Evolutionary conservation across 37 sponge, comb jelly and placozoan genomes (phyloP), one percentile per base, ranked within the genome.

Genomic region (Halisarca cf. caerulea): DNA sequence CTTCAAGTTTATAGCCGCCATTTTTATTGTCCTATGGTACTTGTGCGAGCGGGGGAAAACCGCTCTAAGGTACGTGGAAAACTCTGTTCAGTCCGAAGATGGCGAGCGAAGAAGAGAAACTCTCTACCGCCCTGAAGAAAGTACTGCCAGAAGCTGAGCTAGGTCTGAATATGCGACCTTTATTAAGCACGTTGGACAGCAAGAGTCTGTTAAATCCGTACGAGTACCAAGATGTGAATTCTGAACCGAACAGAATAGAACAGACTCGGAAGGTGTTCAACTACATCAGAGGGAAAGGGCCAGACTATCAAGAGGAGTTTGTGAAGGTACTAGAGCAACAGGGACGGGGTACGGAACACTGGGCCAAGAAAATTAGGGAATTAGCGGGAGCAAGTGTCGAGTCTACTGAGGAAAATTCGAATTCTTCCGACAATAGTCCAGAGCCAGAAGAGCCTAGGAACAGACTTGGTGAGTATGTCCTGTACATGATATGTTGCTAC

Each of bases 221-320:
- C 77, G 77, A 74, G 6, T 74, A 40, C 6, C 25, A 37, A n/a
- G 77, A 74, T 18, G 45, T 74, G 8, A 44, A 74, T 38, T 17
- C 40, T 8, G 40, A 71, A 40, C 32, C 38, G 18, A 74, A 74
- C 36, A 37, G 44, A 25, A 74, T 74, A 1, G 77, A 44, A 23
- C 20, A 74, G 25, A 43, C 77, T 7, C 32, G 77, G 6, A 74
- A 74, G 45, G 77, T 74, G 42, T 74, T 74, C 45, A 32, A 74
- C 2, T 74, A 20, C 25, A 24, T 74, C 1, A 24, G 24, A n/a
- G 42, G 20, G 25, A 74, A 74, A 40, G 77, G 42, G 15, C n/a
- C 77, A 20, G 20, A 40, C 1, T 44, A 44, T 37, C 38, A 41
- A 41, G 11, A 74, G 0, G 41, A 74, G 77, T 74, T 74, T 74